These are phyloP conservation scores for Bemisia tabaci DNA, from an alignment of 1,140 invertebrate species.

Conservation along the genomic window DNA sequence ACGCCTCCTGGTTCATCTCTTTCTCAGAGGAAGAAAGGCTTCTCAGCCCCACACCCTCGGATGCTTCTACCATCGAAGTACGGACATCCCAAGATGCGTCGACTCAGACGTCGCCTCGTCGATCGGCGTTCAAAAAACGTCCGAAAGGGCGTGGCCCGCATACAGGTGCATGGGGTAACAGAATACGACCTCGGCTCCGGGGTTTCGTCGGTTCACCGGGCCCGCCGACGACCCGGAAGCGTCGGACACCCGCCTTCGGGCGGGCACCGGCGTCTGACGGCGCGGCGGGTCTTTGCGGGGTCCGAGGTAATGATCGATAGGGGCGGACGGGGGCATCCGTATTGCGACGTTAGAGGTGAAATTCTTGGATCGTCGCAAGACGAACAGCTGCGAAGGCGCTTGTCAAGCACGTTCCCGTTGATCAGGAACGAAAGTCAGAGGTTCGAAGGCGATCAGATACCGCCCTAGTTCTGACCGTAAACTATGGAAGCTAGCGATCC, in stretches of 20 bases:
- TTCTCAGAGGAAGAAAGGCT: no score
- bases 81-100: no score
- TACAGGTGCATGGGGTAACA: slow-evolving; percentile 68
- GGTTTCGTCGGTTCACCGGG: slow-evolving; percentile 27
- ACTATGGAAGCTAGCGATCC: slow-evolving; percentile 66
- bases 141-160: no score
- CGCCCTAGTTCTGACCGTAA: no score
- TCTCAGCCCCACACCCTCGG: no score
- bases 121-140: no score
- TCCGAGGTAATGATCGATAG: slow-evolving; percentile 67
- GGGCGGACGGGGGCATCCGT: slow-evolving; percentile 58
- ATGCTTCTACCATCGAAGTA: no score
- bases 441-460: slow-evolving; percentile 57
- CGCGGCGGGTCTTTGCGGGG: slow-evolving; percentile 47
- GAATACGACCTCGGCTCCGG: slow-evolving; percentile 69
- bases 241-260: slow-evolving; percentile 28
- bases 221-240: slow-evolving; percentile 30
- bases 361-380: slow-evolving; percentile 67
- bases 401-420: slow-evolving; percentile 72
- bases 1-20: no score
- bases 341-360: slow-evolving; percentile 61
- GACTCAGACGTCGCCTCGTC: no score
- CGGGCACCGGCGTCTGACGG: no score
- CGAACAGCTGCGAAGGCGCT: slow-evolving; percentile 62
- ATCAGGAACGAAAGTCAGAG: slow-evolving; percentile 73